Evolutionary conservation across 2,888 invertebrate genomes (phyloP), one percentile per base, ranked within the genome.

Genomic region (Thelaira solivaga): DNA sequence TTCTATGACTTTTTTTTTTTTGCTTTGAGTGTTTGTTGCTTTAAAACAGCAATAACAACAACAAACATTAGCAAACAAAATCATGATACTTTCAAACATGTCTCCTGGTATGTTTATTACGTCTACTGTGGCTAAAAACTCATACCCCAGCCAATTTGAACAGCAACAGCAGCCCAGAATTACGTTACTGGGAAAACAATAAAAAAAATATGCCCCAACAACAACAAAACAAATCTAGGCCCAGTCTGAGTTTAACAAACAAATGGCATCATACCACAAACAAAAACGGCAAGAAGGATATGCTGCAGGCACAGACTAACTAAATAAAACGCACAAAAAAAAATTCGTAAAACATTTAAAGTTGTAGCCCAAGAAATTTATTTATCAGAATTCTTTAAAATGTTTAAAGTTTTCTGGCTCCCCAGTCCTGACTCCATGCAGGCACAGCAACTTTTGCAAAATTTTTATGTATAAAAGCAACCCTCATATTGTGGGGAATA

Each of bases 101-200:
- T 72, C 76, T 76, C 65, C 71, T 61, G 65, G 76, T 72, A 72
- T 65, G 68, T 78, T 78, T 78, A 78, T 78, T 78, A 68, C 68
- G 77, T 78, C 77, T 78, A 51, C 64, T 78, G 77, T 69, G 77
- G 77, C 73, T 69, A 16, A 13, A n/a, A 29, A 68, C 77, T 62
- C 77, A 73, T 31, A 43, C 72, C 45, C 13, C 34, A 24, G 41
- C 20, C 47, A 49, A 36, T 64, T 49, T 64, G 1, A 57, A 73
- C 57, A 41, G 51, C 45, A 57, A 73, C 57, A 41, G 51, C 45
- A 62, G 34, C 36, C 39, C 26, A 45, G 53, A 53, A 20, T 34
- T 11, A 11, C 34, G 26, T 34, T 11, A 11, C 34, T 7, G 13
- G 53, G 53, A 55, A 55, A 72, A 55, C 43, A 72, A 62, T 62